Base-by-base conservation (phyloP, 2,113 vertebrate species). In the Entelurus aequoreus region DNA sequence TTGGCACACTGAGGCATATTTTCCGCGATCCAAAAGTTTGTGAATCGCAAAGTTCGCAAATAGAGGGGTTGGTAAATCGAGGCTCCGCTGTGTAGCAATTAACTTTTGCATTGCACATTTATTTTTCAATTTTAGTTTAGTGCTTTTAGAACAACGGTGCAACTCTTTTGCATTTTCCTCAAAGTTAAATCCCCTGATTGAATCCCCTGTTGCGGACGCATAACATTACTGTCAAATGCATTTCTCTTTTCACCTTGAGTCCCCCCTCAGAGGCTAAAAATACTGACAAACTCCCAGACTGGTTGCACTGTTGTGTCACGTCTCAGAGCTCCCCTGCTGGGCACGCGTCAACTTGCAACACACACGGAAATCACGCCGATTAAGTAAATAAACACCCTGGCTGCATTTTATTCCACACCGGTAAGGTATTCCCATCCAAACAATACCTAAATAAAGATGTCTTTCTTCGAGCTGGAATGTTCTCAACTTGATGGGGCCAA, bases 191-290 rank as follows among this genome's bases (percentile, higher is more conserved):
- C 12, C 10, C 36, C 14, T 54, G 4, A 37, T n/a, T 63, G 46
- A 6, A 57, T 46, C 49, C 28, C 58, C 12, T 11, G 53, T 40
- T 62, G 6, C 40, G 37, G 58, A 66, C 54, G 53, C 15, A 55
- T 62, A 46, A 37, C 12, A 13, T n/a, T 42, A 8, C 51, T 54
- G 56, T 73, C 60, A 55, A 46, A 55, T 63, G 49, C 58, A 16
- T 50, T 21, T 13, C 42, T 49, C n/a, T 62, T 58, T 47, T 72
- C 52, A 67, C 51, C 63, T 67, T 51, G 53, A 61, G 37, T 57
- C 66, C 51, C 57, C 60, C 61, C 1, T 4, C 52, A 21, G 6
- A 51, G 38, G 36, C 62, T 76, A 54, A 54, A 69, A 66, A 67
- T 60, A 65, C 48, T 2, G 62, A 62, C 59, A 42, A 47, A 21